Evolutionary conservation across 2,113 vertebrate species (phyloP), one percentile per base, ranked within the genome.

Genomic region (Gnathonemus longibarbis): DNA sequence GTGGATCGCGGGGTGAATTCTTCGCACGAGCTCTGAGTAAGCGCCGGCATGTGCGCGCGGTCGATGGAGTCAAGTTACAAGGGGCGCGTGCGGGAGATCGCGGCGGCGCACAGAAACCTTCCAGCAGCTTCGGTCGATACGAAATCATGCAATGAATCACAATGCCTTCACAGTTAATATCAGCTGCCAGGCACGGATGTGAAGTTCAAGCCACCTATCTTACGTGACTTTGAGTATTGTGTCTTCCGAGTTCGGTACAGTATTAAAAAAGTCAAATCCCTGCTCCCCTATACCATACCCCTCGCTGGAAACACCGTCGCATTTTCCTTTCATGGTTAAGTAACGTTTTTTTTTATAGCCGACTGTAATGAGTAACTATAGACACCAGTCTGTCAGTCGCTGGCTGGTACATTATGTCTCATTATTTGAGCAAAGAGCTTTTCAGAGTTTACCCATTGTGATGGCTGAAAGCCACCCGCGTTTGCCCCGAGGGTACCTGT

Each of bases 391-490:
- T 84, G 89, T 46, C 77, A 48, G 52, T 74, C 24, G 42, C 70
- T 90, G 49, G 45, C 21, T 35, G 42, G 70, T 77, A 86, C 89
- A 39, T n/a, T 53, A 4, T 84, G 87, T 91, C 74, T 84, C 53
- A 85, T 66, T 87, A 86, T 88, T 66, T 86, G 42, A 11, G 53
- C 21, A 45, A 46, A 88, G 15, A 88, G 52, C 21, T 42, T 88
- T 88, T 45, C 27, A 87, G 50, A 35, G 27, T 89, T 87, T 91
- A 74, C 77, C 77, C 52, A 87, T 88, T 88, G 88, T 21, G 62
- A 77, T 52, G n/a, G 11, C 58, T 77, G 91, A 66, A 46, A 42
- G 89, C 88, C 88, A 4, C 90, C 90, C 85, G 53, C 83, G 56
- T 24, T 2, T 85, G 88, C 87, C 56, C 84, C 17, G 19, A 46